A percentile compares a stretch with the other conserved stretches of the same genome.
phyloP scores from a whole-genome alignment of 2,888 invertebrate genomes.

The Sarcophaga carnaria region DNA sequence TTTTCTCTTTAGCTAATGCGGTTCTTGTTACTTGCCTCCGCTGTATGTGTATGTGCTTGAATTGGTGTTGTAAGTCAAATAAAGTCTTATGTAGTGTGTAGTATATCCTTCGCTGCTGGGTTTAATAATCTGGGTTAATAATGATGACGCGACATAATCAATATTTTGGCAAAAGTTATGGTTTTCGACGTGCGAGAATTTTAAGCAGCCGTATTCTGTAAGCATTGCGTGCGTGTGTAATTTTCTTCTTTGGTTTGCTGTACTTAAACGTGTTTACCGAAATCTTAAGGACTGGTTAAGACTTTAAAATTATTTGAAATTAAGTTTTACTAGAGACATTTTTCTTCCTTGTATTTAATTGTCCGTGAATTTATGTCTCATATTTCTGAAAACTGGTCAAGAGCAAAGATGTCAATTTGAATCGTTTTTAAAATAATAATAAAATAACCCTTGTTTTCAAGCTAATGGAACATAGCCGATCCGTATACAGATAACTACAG shows the following conservation, averaged over 20 bases:
- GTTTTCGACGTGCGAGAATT: not conserved
- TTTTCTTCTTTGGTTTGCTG: not conserved
- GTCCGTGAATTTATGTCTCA: too few species aligned
- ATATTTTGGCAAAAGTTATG: conserved; percentile 38
- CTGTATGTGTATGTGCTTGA: not conserved
- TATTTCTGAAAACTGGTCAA: too few species aligned
- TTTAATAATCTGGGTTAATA: conserved; percentile 41
- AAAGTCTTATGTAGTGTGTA: conserved; percentile 3
- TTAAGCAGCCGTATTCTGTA: not conserved
- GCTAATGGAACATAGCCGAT: too few species aligned
- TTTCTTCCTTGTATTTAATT: too few species aligned
- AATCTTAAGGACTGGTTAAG: too few species aligned
- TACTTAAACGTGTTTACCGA: too few species aligned
- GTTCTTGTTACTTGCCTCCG: not conserved
- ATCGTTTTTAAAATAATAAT: too few species aligned
- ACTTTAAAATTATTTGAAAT: too few species aligned
- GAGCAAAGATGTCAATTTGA: too few species aligned
- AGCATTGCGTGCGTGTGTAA: not conserved
- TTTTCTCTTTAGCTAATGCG: not conserved
- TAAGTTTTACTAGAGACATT: too few species aligned
- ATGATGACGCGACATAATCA: conserved; percentile 49
- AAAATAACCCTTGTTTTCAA: too few species aligned
- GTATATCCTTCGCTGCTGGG: not conserved
- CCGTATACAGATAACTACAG: too few species aligned
- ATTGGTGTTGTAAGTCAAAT: not conserved